Evolutionary conservation across 2,113 vertebrate genomes (phyloP).

Genomic region (Dunckerocampus dactyliophorus): DNA sequence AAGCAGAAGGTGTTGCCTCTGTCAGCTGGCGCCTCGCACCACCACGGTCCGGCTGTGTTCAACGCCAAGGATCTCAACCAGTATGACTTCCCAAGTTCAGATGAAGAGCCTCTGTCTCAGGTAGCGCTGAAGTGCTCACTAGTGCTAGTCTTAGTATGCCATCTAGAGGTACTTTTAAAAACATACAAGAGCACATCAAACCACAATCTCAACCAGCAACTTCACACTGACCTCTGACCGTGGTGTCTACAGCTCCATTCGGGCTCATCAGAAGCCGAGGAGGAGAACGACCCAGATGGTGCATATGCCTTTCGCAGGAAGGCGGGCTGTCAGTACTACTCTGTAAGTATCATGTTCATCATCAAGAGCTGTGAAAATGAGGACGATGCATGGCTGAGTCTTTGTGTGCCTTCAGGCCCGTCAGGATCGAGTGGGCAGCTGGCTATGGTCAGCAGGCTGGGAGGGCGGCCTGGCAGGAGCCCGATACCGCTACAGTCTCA

Average conservation of each 20-base stretch:
- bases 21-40: constrained; percentile 73
- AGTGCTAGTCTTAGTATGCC: not conserved
- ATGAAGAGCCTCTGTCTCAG: constrained; percentile 94
- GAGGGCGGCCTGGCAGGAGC: constrained; percentile 83
- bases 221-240: constrained; percentile 23
- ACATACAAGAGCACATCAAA: not conserved
- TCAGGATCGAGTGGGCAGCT: constrained; percentile 86
- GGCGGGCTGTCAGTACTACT: constrained; percentile 93
- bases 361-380: not conserved
- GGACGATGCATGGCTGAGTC: not conserved
- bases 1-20: constrained; percentile 88
- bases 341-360: constrained; percentile 75
- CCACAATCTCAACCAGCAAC: not conserved
- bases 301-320: constrained; percentile 94
- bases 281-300: constrained; percentile 95
- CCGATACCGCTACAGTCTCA: constrained; percentile 93
- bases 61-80: constrained; percentile 98
- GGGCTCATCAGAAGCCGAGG: constrained; percentile 95
- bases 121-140: constrained; percentile 52
- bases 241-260: constrained; percentile 71
- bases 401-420: constrained; percentile 75
- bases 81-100: constrained; percentile 98
- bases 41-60: constrained; percentile 84
- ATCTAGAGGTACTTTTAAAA: not conserved
- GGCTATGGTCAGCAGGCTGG: constrained; percentile 87